Percentiles rank a stretch among this genome's conserved stretches.
phyloP scores from a whole-genome alignment of 2,888 invertebrate genomes.

The Holacanthella duospinosa region DNA sequence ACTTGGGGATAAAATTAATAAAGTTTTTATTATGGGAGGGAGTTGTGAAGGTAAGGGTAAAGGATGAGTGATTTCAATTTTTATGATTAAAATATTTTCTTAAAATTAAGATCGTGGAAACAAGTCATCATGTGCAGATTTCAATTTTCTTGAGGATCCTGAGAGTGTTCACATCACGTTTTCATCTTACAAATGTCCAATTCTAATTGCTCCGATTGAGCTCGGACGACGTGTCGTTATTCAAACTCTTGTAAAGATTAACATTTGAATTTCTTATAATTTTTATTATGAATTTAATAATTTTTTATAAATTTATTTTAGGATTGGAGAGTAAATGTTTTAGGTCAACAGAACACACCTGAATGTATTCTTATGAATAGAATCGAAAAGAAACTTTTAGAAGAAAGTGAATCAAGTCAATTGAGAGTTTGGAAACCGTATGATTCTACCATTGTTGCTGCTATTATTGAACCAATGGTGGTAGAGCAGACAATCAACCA shows the following conservation, averaged over 20 bases:
- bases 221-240: conserved; percentile 23
- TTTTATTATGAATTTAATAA: neutral
- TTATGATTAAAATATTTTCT: too few relatives aligned
- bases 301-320: neutral
- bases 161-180: conserved; percentile 47
- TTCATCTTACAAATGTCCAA: conserved; percentile 40
- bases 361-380: neutral
- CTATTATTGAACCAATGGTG: neutral
- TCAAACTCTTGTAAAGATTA: neutral
- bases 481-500: neutral
- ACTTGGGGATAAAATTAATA: conserved; percentile 41
- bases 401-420: neutral
- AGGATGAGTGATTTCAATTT: too few relatives aligned
- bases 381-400: neutral
- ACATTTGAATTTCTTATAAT: neutral
- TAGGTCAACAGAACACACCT: neutral
- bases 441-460: conserved; percentile 2
- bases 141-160: conserved; percentile 48
- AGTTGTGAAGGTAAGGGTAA: conserved; percentile 41
- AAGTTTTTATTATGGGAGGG: conserved; percentile 45
- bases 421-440: neutral
- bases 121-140: conserved; percentile 40
- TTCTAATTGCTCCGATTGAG: conserved; percentile 45
- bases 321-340: conserved; percentile 7
- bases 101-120: too few relatives aligned